Percentiles rank a stretch among this genome's conserved stretches.
phyloP scores from a whole-genome alignment of 2,797 vertebrate genomes.

The Fundulus diaphanus region DNA sequence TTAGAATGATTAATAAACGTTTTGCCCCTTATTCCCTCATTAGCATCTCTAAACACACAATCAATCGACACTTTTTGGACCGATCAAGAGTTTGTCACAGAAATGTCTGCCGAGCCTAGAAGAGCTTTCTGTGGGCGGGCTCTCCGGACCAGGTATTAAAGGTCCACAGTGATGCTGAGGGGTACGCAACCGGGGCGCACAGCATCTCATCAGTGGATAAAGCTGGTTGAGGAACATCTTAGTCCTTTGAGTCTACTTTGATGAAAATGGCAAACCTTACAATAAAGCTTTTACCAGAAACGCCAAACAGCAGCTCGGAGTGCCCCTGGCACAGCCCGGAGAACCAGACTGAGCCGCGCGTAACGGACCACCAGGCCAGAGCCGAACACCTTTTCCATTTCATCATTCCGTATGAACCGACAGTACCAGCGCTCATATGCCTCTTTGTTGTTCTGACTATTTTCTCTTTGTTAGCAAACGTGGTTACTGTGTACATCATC shows the following conservation, averaged over 20 bases:
- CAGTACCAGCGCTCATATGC: conserved; percentile 24
- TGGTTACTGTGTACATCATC: conserved; percentile 40
- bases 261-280: not conserved
- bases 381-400: conserved; percentile 50
- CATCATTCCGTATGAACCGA: conserved; percentile 39
- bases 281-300: not conserved
- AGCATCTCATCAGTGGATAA: not conserved
- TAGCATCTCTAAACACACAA: too few species aligned
- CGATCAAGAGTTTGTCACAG: not conserved
- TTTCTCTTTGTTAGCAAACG: conserved; percentile 55
- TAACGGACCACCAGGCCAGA: not conserved
- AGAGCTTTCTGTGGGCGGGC: not conserved
- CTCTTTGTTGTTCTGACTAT: conserved; percentile 45
- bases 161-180: not conserved
- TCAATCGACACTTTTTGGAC: too few species aligned
- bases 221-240: not conserved
- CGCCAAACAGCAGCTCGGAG: conserved; percentile 12
- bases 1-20: too few species aligned
- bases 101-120: not conserved
- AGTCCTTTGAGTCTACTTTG: not conserved
- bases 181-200: not conserved
- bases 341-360: conserved; percentile 22
- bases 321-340: conserved; percentile 19
- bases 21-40: too few species aligned
- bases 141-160: not conserved